A percentile compares a stretch with the other conserved stretches of the same genome.
These are phyloP conservation scores for Macrosiphum euphorbiae DNA, from an alignment of 2,888 invertebrate genomes.

Conservation along the genomic window DNA sequence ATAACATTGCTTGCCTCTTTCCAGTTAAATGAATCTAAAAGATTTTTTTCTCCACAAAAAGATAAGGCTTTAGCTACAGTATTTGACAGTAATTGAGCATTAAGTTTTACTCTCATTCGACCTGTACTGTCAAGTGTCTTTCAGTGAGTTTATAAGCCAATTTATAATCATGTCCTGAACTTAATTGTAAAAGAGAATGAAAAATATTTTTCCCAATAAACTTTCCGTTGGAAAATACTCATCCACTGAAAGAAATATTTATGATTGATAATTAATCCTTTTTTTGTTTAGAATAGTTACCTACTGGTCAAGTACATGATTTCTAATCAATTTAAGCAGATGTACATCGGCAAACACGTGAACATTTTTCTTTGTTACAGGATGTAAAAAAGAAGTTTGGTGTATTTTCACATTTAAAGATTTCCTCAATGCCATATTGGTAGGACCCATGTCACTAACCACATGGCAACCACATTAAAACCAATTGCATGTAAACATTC, in stretches of 20 bases:
- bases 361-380: neutral
- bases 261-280: neutral
- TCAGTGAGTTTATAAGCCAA: neutral
- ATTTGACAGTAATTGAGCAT: neutral
- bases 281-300: neutral
- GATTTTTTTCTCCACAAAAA: neutral
- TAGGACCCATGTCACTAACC: neutral
- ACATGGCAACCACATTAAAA: neutral
- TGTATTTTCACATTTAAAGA: neutral
- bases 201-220: slow-evolving; percentile 1
- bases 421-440: neutral
- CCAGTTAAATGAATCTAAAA: too few relatives aligned
- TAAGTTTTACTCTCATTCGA: neutral
- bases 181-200: neutral
- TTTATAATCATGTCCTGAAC: neutral
- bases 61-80: neutral
- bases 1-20: too few relatives aligned
- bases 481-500: neutral
- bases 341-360: neutral
- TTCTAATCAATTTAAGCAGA: neutral
- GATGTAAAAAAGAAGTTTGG: neutral
- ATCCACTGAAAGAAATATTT: neutral
- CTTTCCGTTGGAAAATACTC: neutral
- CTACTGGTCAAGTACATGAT: neutral
- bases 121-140: neutral